Evolutionary conservation across 2,113 vertebrate species (phyloP), one percentile per base, ranked within the genome.

Genomic region (Paralichthys olivaceus): DNA sequence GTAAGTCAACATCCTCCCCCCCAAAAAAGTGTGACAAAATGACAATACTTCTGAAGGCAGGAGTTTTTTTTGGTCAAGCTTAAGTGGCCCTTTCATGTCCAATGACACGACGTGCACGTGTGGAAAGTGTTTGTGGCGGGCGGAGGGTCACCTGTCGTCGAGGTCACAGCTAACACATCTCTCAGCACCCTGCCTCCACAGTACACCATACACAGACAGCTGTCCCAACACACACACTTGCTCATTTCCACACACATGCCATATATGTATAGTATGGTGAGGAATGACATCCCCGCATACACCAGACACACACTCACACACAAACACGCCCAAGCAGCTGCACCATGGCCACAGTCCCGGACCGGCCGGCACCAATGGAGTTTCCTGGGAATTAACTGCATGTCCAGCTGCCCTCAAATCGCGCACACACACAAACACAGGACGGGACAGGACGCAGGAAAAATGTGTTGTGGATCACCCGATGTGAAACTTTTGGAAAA

Each of bases 331-430:
- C 81, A 84, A 80, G 89, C 94, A 94, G 94, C 94, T 93, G 94
- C 92, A 89, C 62, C 81, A 63, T 79, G 89, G 86, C 89, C 80
- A 84, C 80, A 86, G 91, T 93, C 91, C 93, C 81, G 93, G 91
- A 92, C 94, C 92, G 84, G 93, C 91, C 90, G 92, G 94, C 92
- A 95, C 93, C 92, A 74, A 85, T 45, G 56, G 62, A 85, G 89
- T 90, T 92, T 90, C 88, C 86, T 92, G 91, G 92, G 94, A 93
- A 91, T 91, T 91, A 91, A 90, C 85, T 83, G 77, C 81, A 89
- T 86, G 86, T 90, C 89, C 91, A 91, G 88, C 86, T 90, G 89
- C 85, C 86, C 56, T 57, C 60, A 66, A 72, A 81, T 79, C 84
- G 84, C 28, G 34, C 57, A 60, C 54, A 56, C 57, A 59, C 26